Conservation (phyloP, 2,797 vertebrate genomes). For the Enteromius mattozi region DNA sequence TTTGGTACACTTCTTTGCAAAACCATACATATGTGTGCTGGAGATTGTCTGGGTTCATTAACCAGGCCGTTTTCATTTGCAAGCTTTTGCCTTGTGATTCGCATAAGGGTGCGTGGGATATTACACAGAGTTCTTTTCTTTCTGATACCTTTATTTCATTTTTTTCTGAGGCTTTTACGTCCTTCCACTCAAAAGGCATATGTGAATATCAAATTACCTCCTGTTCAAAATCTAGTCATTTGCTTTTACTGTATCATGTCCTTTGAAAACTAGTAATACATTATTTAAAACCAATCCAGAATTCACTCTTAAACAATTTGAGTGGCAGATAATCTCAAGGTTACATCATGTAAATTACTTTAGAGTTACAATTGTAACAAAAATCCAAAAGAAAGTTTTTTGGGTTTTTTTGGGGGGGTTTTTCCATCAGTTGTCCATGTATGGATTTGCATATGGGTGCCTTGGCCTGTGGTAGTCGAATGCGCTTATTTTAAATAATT, state of each 20-base stretch:
- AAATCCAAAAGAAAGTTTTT: neutral
- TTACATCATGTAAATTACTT: neutral
- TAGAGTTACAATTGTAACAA: neutral
- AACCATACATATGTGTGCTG: conserved; percentile 53
- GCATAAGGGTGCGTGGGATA: conserved; percentile 77
- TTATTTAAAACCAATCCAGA: conserved; percentile 34
- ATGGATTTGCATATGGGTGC: neutral
- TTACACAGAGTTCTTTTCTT: conserved; percentile 64
- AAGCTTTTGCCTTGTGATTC: conserved; percentile 73
- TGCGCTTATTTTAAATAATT: neutral
- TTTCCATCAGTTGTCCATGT: neutral
- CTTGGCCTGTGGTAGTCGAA: neutral
- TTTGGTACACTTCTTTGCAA: conserved; percentile 72
- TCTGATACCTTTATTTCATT: conserved; percentile 43
- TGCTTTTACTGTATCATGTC: conserved; percentile 25
- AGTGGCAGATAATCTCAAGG: neutral
- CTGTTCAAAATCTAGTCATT: conserved; percentile 51
- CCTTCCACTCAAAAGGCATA: conserved; percentile 50
- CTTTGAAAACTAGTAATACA: conserved; percentile 29
- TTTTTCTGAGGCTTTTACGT: conserved; percentile 65
- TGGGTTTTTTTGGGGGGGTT: too few relatives aligned
- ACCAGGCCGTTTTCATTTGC: conserved; percentile 76
- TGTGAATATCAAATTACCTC: conserved; percentile 61
- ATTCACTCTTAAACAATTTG: neutral
- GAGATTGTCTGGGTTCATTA: conserved; percentile 77